phyloP scores from a whole-genome alignment of 2,113 vertebrate species.

The Chaetorhynchus papuensis region DNA sequence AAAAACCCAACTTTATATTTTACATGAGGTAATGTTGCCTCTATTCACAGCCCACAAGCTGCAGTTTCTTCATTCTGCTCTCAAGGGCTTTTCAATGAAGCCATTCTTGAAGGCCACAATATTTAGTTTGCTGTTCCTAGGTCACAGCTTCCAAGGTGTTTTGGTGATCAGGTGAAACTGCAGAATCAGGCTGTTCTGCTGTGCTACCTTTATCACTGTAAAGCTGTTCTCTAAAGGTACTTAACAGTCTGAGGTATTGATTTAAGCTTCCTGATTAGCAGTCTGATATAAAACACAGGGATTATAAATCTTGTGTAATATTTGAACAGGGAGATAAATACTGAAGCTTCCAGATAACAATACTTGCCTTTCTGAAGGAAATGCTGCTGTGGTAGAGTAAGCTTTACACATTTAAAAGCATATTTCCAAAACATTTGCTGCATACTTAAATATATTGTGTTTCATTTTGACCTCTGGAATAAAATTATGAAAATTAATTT shows the following conservation, averaged over 20 bases:
- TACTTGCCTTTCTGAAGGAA: neutral
- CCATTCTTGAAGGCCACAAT: neutral
- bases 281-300: conserved; percentile 1
- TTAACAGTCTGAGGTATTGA: conserved; percentile 12
- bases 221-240: neutral
- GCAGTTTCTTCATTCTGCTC: neutral
- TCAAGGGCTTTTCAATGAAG: neutral
- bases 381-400: neutral
- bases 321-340: conserved; percentile 1
- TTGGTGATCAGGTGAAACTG: neutral
- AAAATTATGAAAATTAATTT: neutral
- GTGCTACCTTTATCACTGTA: neutral
- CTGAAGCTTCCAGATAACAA: neutral
- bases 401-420: neutral
- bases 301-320: conserved; percentile 28
- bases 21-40: neutral
- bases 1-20: neutral
- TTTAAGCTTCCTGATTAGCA: conserved; percentile 24
- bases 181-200: neutral
- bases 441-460: neutral
- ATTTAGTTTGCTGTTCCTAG: neutral
- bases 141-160: neutral
- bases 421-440: neutral
- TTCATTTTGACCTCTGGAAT: neutral
- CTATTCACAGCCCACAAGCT: neutral